These are phyloP conservation scores for Athripsodes cinereus DNA, from an alignment of 2,888 invertebrate genomes.

Conservation along the genomic window DNA sequence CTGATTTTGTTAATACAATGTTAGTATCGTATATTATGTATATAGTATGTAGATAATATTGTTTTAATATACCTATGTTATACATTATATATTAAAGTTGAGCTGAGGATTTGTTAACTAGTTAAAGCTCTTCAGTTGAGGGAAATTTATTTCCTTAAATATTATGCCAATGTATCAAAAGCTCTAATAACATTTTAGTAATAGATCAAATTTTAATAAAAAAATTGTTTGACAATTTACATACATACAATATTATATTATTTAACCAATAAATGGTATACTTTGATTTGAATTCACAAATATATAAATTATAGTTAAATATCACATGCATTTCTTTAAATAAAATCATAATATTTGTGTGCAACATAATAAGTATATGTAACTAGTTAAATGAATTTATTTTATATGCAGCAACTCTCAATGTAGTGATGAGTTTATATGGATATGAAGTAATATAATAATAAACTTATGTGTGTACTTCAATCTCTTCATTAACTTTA, in stretches of 20 bases:
- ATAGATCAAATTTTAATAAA: background rate
- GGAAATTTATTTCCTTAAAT: constrained; percentile 19
- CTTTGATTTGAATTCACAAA: background rate
- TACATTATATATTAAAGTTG: constrained; percentile 31
- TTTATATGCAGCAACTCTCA: too few species aligned
- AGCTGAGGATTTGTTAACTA: constrained; percentile 42
- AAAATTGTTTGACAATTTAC: background rate
- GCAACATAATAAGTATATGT: too few species aligned
- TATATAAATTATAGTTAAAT: background rate
- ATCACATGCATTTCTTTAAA: background rate
- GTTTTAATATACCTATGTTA: too few species aligned
- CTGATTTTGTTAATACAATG: too few species aligned
- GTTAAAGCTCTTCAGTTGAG: constrained; percentile 54
- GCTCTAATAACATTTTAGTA: constrained; percentile 10
- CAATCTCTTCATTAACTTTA: too few species aligned
- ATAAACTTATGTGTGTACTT: too few species aligned
- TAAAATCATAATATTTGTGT: background rate
- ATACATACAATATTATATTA: background rate
- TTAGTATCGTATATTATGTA: too few species aligned
- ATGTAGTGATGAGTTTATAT: too few species aligned
- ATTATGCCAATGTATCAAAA: constrained; percentile 15
- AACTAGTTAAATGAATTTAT: too few species aligned
- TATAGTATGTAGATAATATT: too few species aligned
- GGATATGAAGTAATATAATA: too few species aligned
- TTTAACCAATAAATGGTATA: background rate